Evolutionary conservation across 1,140 invertebrate genomes (phyloP).

Genomic region (Drosophila lacteicornis): DNA sequence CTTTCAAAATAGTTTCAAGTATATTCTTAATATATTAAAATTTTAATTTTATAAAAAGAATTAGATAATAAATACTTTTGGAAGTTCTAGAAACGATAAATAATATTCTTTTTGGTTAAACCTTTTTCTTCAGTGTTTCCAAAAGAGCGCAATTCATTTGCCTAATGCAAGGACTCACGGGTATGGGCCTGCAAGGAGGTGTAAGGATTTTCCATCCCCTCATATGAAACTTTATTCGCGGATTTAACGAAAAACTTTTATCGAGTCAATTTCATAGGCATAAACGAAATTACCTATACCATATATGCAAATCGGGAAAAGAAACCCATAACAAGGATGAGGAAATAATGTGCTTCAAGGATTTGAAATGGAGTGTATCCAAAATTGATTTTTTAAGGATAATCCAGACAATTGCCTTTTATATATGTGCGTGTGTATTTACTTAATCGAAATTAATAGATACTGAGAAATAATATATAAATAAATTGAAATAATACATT

Average conservation of each 20-base stretch:
- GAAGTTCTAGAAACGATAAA: too few species aligned
- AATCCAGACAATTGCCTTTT: neutral
- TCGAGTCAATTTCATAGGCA: slow-evolving; percentile 52
- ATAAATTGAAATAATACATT: neutral
- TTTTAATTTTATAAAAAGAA: neutral
- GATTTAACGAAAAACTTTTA: slow-evolving; percentile 58
- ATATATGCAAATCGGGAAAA: slow-evolving; percentile 42
- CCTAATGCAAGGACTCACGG: slow-evolving; percentile 63
- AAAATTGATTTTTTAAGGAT: neutral
- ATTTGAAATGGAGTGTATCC: neutral
- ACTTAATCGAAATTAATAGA: neutral
- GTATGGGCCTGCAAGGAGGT: slow-evolving; percentile 2
- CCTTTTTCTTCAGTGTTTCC: neutral
- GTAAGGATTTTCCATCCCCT: slow-evolving; percentile 44
- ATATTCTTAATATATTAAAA: too few species aligned
- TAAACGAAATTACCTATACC: slow-evolving; percentile 46
- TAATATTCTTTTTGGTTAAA: neutral
- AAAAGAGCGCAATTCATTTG: slow-evolving; percentile 63
- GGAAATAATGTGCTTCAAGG: slow-evolving; percentile 5
- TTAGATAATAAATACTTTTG: neutral
- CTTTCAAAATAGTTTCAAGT: too few species aligned
- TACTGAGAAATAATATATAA: neutral
- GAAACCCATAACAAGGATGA: neutral
- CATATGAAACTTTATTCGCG: slow-evolving; percentile 67
- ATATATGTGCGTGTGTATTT: too few species aligned